Evolutionary conservation across 2,113 vertebrate species (phyloP), one percentile per base, ranked within the genome.

Genomic region (Rhea pennata): DNA sequence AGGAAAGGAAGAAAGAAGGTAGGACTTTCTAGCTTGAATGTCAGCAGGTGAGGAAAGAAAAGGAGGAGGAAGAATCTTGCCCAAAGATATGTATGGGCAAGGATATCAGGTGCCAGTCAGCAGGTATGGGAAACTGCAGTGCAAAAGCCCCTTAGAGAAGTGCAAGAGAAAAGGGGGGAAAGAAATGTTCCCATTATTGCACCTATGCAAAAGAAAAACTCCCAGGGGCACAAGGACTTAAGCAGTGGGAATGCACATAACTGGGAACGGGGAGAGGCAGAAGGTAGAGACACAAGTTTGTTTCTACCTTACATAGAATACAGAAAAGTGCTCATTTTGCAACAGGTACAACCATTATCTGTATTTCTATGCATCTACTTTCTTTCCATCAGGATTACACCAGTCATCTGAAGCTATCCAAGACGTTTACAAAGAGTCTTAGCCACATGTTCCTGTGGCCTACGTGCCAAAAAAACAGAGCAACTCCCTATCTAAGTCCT

Each of bases 401-500:
- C 75, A 83, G 40, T 96, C 72, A 84, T 90, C 88, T 93, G 79
- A 77, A 86, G 33, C 61, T 88, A 81, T 59, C 72, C 90, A 92
- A 12, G 42, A 71, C 88, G 65, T 86, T 96, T 95, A 74, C 70
- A 88, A 27, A 64, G 90, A 80, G 46, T 27, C 78, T 92, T 59
- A 93, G 51, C 90, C 88, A 90, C 96, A 95, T 92, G 94, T 84
- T 95, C 69, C 79, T 50, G 20, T 88, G 85, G 82, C 92, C 85
- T 78, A 48, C 48, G 64, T 86, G 83, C 79, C 90, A 97, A 92
- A 90, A 58, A 96, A 74, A 6, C 85, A 95, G 67, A 95, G 62
- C 71, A 90, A 77, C 64, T 88, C 95, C 92, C 82, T 92, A 88
- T 85, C 92, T 90, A 94, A 94, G 87, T 91, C 95, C 84, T 74